Evolutionary conservation across 2,113 vertebrate species (phyloP).

Genomic region (Bubo scandiacus): DNA sequence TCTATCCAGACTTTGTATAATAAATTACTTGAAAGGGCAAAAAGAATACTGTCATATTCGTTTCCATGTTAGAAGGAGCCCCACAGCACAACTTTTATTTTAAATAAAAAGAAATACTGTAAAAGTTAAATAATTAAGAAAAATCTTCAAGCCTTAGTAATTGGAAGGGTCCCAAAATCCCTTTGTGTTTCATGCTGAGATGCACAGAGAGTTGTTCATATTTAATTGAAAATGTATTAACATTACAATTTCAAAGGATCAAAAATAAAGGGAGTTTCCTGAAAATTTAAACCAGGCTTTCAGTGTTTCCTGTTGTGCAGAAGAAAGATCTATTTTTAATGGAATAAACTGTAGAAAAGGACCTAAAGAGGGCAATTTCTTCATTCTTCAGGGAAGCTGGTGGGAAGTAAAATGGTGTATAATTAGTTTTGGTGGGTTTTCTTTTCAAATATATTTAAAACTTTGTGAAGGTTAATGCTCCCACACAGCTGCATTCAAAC

Average conservation of each 20-base stretch:
- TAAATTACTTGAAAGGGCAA: background rate
- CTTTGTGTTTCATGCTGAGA: constrained; percentile 57
- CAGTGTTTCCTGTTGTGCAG: constrained; percentile 54
- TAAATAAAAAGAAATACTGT: constrained; percentile 18
- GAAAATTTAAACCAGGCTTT: constrained; percentile 61
- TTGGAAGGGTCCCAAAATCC: constrained; percentile 51
- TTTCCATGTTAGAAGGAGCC: background rate
- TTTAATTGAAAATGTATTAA: constrained; percentile 69
- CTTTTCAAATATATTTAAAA: constrained; percentile 50
- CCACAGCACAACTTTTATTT: constrained; percentile 9
- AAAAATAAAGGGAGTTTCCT: constrained; percentile 63
- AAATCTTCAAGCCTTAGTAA: constrained; percentile 40
- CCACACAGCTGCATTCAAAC: constrained; percentile 33
- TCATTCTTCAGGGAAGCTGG: constrained; percentile 46
- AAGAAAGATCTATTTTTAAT: constrained; percentile 62
- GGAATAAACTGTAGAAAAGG: constrained; percentile 41
- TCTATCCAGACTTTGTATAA: background rate
- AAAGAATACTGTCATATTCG: background rate
- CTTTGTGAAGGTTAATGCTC: constrained; percentile 48
- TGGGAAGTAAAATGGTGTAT: constrained; percentile 45
- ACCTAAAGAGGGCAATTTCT: constrained; percentile 59
- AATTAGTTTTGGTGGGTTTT: constrained; percentile 57
- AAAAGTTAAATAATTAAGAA: constrained; percentile 54
- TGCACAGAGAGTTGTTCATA: constrained; percentile 42
- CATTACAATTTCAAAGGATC: constrained; percentile 56